Evolutionary conservation across 2,888 invertebrate species (phyloP), one percentile per base, ranked within the genome.

Genomic region (Amitus sp.): DNA sequence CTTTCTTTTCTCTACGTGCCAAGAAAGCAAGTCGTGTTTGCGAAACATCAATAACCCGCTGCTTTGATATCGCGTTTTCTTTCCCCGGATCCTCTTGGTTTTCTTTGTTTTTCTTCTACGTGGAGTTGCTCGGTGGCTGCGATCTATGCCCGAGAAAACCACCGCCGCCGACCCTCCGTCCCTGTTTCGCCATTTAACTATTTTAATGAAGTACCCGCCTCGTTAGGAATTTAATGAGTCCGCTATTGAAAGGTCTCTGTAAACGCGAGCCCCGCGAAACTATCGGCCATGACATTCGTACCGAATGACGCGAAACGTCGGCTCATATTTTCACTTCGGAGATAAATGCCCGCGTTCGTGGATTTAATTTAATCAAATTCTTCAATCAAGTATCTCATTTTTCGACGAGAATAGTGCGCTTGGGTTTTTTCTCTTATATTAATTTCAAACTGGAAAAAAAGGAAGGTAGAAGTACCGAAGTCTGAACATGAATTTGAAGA

Each of bases 161-260:
- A 19, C 20, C 40, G 39, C 13, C 37, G 43, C 34, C 59, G 40
- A 56, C 61, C 57, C 52, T 46, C 47, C 7, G 42, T 20, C 9
- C 15, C 12, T 37, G 45, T 51, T 47, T 42, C 60, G 58, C 66
- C 69, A 72, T 73, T 71, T 74, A 77, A 75, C 73, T 67, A 72
- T 74, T 78, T 75, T 73, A 75, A 76, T 73, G 73, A 69, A 72
- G 68, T 64, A 63, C 61, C 64, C 59, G 63, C 55, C 70, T 72
- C 71, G 72, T 67, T 70, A 72, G 69, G 65, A 74, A 76, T 77
- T 76, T 77, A 78, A 79, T 72, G 78, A 79, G 70, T 73, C 68
- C 65, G 67, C 66, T 67, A 72, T 73, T 75, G 68, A 70, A 55
- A 62, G 60, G 49, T 61, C 62, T 45, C 57, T 42, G 39, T 43